A percentile compares a stretch with the other conserved stretches of the same genome.
phyloP scores from a whole-genome alignment of 2,888 invertebrate species.

The Oscheius sp. region DNA sequence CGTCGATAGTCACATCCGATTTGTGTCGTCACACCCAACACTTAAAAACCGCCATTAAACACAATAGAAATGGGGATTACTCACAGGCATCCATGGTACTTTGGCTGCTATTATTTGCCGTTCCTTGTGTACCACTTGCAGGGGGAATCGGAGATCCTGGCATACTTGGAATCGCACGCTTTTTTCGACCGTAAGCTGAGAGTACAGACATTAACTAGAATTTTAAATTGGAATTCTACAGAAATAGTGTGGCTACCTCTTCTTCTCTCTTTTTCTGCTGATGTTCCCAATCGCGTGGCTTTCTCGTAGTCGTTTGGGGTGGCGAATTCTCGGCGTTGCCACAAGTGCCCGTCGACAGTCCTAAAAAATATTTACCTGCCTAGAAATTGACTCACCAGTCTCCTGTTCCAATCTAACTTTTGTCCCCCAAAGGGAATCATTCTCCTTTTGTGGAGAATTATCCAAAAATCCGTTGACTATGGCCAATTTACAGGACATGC shows the following conservation, averaged over 20 bases:
- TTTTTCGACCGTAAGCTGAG: conserved; percentile 12
- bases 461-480: conserved; percentile 49
- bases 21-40: conserved; percentile 49
- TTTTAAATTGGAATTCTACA: neutral
- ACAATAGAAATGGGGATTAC: neutral
- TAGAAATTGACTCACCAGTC: conserved; percentile 3
- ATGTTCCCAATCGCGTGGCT: neutral
- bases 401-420: conserved; percentile 10
- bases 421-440: conserved; percentile 10
- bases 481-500: conserved; percentile 56
- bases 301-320: conserved; percentile 26
- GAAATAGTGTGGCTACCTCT: neutral
- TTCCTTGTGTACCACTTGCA: neutral
- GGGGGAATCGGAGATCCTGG: neutral
- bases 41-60: conserved; percentile 32
- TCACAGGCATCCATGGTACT: conserved; percentile 6
- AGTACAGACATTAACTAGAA: conserved; percentile 4
- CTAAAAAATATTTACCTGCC: neutral
- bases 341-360: conserved; percentile 25
- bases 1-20: conserved; percentile 55
- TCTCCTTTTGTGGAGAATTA: conserved; percentile 21
- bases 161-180: neutral
- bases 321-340: conserved; percentile 21
- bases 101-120: neutral
- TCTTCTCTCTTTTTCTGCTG: neutral